These are phyloP conservation scores for Chitala chitala DNA, from an alignment of 2,113 vertebrate genomes.

Conservation along the genomic window DNA sequence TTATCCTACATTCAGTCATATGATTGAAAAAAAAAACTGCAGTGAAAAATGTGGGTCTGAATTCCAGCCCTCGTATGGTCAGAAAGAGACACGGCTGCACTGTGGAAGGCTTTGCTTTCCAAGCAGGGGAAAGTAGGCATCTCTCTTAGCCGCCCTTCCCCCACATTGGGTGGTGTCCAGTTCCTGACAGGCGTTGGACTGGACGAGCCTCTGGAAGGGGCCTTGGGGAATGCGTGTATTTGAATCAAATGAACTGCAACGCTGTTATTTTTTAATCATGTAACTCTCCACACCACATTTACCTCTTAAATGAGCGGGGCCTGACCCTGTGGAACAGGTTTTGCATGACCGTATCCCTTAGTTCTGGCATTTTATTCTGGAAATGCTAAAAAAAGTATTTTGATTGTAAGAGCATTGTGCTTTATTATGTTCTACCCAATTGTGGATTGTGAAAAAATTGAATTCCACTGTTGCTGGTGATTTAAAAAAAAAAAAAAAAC, in stretches of 20 bases:
- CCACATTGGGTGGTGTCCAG: not conserved
- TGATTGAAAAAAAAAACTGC: no score
- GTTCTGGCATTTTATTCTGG: constrained; percentile 40
- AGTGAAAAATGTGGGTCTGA: no score
- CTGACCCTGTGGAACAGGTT: constrained; percentile 41
- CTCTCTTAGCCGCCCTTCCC: not conserved
- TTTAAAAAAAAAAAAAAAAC: no score
- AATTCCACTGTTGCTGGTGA: not conserved
- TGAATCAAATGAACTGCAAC: constrained; percentile 44
- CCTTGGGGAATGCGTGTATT: constrained; percentile 40
- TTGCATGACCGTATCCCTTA: constrained; percentile 34
- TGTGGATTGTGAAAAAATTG: constrained; percentile 25
- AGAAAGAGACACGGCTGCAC: no score
- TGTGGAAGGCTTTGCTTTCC: no score
- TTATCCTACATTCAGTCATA: no score
- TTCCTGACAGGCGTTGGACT: constrained; percentile 20
- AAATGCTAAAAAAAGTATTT: constrained; percentile 39
- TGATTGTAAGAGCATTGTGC: constrained; percentile 32
- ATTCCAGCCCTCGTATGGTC: no score
- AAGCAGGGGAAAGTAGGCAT: not conserved
- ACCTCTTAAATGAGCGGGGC: constrained; percentile 27
- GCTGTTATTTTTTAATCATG: constrained; percentile 39
- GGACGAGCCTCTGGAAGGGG: constrained; percentile 18
- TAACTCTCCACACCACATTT: constrained; percentile 15
- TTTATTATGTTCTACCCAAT: constrained; percentile 37